phyloP scores from a whole-genome alignment of 2,797 vertebrate genomes.

The Gobionotothen gibberifrons region DNA sequence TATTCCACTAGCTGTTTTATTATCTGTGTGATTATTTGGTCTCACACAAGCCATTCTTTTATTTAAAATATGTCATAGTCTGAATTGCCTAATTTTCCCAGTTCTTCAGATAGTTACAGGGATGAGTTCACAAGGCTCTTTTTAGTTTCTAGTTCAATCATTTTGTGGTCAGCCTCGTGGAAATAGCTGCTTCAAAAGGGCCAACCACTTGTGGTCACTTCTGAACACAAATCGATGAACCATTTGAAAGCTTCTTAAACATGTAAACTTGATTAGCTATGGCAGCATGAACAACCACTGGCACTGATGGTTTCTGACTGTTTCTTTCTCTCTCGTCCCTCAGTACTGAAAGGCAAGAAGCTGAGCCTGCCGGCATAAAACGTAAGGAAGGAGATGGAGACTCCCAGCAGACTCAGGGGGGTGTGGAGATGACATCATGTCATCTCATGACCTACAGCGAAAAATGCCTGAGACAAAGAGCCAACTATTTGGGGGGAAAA shows the following conservation, averaged over 20 bases:
- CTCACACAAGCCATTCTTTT: not conserved
- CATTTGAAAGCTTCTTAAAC: not conserved
- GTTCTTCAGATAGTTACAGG: not conserved
- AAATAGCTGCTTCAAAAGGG: not conserved
- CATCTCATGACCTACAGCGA: constrained; percentile 82
- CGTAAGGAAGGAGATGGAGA: constrained; percentile 79
- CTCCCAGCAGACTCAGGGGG: constrained; percentile 88
- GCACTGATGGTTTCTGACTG: not conserved
- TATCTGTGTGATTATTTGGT: not conserved
- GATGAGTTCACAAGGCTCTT: not conserved
- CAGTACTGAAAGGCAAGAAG: constrained; percentile 99
- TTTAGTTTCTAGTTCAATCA: not conserved
- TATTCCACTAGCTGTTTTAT: not conserved
- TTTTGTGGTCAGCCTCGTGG: not conserved
- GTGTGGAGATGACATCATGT: constrained; percentile 84
- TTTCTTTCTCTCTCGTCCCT: constrained; percentile 17
- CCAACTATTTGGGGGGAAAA: constrained; percentile 75
- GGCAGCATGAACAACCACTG: not conserved
- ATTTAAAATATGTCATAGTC: not conserved
- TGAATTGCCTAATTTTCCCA: not conserved
- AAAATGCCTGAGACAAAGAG: constrained; percentile 89
- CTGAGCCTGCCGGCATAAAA: constrained; percentile 98
- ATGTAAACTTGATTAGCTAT: not conserved
- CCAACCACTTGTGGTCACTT: not conserved
- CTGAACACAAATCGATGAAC: not conserved